Percentiles rank a stretch among this genome's conserved stretches.
phyloP scores from a whole-genome alignment of 2,797 vertebrate species.

The Pelobates cultripes region DNA sequence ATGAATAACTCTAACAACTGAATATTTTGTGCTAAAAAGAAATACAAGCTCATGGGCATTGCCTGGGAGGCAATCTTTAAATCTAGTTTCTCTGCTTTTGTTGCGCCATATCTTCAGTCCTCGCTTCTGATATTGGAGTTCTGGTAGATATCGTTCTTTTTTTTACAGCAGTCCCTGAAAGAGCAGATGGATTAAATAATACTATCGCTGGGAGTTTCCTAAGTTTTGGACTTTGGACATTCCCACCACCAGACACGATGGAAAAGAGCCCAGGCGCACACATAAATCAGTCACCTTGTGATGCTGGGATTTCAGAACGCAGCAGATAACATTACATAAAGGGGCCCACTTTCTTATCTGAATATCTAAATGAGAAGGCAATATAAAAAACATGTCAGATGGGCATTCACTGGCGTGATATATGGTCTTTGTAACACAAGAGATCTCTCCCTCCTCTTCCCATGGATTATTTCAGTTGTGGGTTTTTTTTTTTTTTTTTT shows the following conservation, averaged over 20 bases:
- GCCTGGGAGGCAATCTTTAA: no score
- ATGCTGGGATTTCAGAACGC: background rate
- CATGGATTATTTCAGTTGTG: background rate
- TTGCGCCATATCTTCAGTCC: no score
- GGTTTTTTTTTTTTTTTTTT: no score
- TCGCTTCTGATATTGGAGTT: no score
- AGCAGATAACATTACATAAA: conserved; percentile 1
- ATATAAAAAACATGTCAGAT: background rate
- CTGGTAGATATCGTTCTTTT: no score
- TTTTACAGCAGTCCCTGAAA: background rate
- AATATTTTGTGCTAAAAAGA: no score
- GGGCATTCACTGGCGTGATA: background rate
- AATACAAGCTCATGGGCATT: no score
- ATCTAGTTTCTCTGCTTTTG: no score
- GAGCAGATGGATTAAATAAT: background rate
- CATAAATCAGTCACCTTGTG: conserved; percentile 10
- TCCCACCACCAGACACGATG: background rate
- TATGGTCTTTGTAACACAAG: background rate
- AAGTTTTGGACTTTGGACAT: conserved; percentile 10
- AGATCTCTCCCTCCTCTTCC: background rate
- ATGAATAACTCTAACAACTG: no score
- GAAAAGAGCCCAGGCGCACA: background rate
- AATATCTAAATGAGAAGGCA: background rate
- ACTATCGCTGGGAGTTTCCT: background rate
- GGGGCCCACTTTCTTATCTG: background rate